Base-by-base conservation (phyloP, 2,113 vertebrate genomes). In the Laticauda colubrina region DNA sequence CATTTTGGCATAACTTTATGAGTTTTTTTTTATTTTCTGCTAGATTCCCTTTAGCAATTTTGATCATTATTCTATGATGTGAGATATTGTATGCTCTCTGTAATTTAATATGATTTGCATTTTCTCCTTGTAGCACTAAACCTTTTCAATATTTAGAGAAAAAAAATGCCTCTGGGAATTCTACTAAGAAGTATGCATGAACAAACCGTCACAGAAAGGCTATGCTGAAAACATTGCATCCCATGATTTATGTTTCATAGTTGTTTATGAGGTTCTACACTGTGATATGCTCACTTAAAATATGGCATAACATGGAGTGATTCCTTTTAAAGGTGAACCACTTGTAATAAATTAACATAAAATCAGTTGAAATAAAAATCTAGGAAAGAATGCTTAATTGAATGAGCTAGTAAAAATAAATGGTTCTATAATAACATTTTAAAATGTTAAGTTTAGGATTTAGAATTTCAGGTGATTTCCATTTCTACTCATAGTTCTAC, bases 41-140 rank as follows among this genome's bases (percentile, higher is more conserved):
- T 91, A 93, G 29, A 92, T 95, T 96, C 21, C 90, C 43, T 64
- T 95, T 43, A 93, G 90, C 5, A 93, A 45, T 55, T 89, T 1
- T 92, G 26, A 93, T 96, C 4, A n/a, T 94, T 45, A 45, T 95
- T 94, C 81, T 34, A 21, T 55, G 90, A 91, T 21, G 0, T 11
- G 29, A 95, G 94, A 94, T 20, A 89, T n/a, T 90, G 21, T 53
- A 90, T 94, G 54, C 95, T 95, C 90, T 93, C 88, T 95, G 56
- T 88, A 94, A 96, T 89, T 94, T 94, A 95, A 93, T 93, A 14
- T 92, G 0, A 96, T 96, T 96, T 94, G 43, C 85, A 85, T 94
- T 87, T 92, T 85, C 5, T 86, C 89, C 51, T 95, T 57, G 11
- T 43, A 96, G 43, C 61, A 69, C 18, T 92, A 94, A 94, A 93